Evolutionary conservation across 2,797 vertebrate genomes (phyloP), one percentile per base, ranked within the genome.

Genomic region (Myripristis jacobus): DNA sequence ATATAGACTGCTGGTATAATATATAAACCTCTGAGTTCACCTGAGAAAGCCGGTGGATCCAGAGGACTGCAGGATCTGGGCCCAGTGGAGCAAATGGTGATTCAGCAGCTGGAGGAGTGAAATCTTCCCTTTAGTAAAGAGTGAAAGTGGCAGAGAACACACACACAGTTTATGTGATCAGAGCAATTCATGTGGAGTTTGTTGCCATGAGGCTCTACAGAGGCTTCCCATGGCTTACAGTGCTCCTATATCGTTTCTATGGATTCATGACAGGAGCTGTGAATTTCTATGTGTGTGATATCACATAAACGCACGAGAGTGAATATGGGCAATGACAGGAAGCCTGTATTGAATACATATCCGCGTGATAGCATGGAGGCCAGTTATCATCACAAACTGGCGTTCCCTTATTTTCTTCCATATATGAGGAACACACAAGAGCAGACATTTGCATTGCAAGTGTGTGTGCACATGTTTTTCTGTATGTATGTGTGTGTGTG

Each of bases 1-100:
- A 60, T 84, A 80, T 66, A 63, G 62, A 77, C 57, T 53, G 53
- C 70, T 84, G 60, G 52, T 81, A 77, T 69, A 44, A 83, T 82
- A 77, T 85, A 84, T 71, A 52, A 6, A 16, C 21, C 54, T 75
- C 7, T 19, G 52, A 19, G 25, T 18, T 79, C 57, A 57, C 55
- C 21, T n/a, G 57, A 76, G 64, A 66, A 22, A 59, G 43, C 34
- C 31, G 51, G 19, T 60, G 38, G 51, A 50, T 38, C 18, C 21
- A 44, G 44, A 74, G 44, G 19, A 67, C 16, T 38, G 56, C 29
- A 72, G 70, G 41, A 66, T 70, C 72, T 64, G 75, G 72, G 51
- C 43, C 62, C 54, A 77, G 70, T 72, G 54, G 70, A 61, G 58
- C 65, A 67, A 67, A 55, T 72, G 79, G 85, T 73, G 70, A 75